phyloP scores from a whole-genome alignment of 1,140 invertebrate genomes.

The Eumeta japonica region DNA sequence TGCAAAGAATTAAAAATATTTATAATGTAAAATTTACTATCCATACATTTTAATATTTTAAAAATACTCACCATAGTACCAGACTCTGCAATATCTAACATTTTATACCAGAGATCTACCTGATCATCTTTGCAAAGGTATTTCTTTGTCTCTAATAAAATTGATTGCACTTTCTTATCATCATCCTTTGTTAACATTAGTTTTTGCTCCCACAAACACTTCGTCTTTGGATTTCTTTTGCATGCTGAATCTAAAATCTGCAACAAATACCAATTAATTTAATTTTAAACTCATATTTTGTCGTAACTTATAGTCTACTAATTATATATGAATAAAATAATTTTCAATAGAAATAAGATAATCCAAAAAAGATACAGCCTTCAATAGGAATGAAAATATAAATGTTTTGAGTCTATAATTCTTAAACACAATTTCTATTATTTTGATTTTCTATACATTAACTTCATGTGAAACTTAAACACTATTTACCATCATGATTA shows the following conservation, averaged over 20 bases:
- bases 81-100: constrained; percentile 34
- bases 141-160: constrained; percentile 34
- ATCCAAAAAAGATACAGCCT: too few relatives aligned
- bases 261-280: constrained; percentile 6
- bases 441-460: too few relatives aligned
- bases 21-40: not conserved
- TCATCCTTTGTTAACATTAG: constrained; percentile 26
- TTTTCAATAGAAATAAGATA: too few relatives aligned
- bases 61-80: constrained; percentile 28
- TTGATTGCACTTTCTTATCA: constrained; percentile 30
- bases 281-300: constrained; percentile 3
- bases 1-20: constrained; percentile 23
- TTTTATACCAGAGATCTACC: constrained; percentile 31
- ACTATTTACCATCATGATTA: too few relatives aligned
- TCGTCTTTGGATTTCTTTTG: constrained; percentile 25
- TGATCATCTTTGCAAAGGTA: constrained; percentile 29
- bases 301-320: not conserved
- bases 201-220: constrained; percentile 36
- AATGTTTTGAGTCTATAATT: too few relatives aligned
- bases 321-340: too few relatives aligned
- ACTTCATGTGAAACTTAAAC: too few relatives aligned
- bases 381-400: too few relatives aligned
- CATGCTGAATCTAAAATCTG: constrained; percentile 34
- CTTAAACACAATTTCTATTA: too few relatives aligned
- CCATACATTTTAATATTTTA: constrained; percentile 6